Base-by-base conservation (phyloP, 2,113 vertebrate genomes). In the Channa maculata region DNA sequence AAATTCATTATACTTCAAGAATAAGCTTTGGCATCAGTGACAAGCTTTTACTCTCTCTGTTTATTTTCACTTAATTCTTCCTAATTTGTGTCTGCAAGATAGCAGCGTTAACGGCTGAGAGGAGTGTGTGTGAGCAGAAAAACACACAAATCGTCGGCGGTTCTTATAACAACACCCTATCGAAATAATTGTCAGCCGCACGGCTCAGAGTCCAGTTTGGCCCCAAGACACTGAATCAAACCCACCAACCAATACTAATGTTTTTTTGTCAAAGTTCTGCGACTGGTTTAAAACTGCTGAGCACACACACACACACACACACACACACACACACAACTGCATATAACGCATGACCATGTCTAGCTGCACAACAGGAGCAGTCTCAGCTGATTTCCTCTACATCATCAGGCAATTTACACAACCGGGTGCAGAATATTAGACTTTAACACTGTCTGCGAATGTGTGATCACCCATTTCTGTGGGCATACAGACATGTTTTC, bases 301-400 rank as follows among this genome's bases (percentile, higher is more conserved):
- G n/a, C 9, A 55, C 50, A 46, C 70, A 55, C 13, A 63, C 6
- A 13, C 64, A 36, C 8, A 45, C 4, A 13, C 45, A 37, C 15
- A 48, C 44, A 13, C 34, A 6, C 46, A 49, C 6, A 13, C 34
- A 3, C 54, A 61, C 76, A 79, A 83, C 77, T 79, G 80, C 2
- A 2, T 43, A 7, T 36, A 53, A 59, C 15, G 74, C 39, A 75
- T 75, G 51, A 11, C 6, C 53, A 15, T 39, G 33, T 73, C 53
- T 10, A 8, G 65, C 33, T 59, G 41, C 57, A 60, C 71, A 65
- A 53, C 48, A 15, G 57, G 66, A 61, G 54, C 3, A 10, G 61
- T 50, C 57, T 69, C 66, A 69, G 80, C 38, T 82, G 75, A 82
- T 71, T 82, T 71, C 64, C 44, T 73, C 45, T 74, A 76, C 72